Evolutionary conservation across 1,140 invertebrate genomes (phyloP), one percentile per base, ranked within the genome.

Genomic region (Littorina saxatilis): DNA sequence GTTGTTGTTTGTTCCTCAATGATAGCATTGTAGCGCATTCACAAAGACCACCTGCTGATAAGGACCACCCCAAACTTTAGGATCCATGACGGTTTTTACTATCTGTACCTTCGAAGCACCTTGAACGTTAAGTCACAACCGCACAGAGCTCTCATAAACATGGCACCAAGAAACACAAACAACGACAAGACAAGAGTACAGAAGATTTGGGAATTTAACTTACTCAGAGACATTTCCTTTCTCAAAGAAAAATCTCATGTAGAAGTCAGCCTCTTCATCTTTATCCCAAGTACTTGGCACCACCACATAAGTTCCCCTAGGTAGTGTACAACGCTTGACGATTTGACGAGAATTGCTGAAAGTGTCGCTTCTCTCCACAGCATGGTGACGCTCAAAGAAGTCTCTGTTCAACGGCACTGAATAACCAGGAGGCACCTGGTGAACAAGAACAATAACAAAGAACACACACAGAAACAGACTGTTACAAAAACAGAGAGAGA

Each of bases 361-460:
- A 15, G 97, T 96, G 23, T 97, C 97, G 29, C 96, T 97, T 52
- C 97, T 92, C 0, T 96, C 98, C 1, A 97, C 95, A 0, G 96
- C 97, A 13, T 96, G 95, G 90, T 97, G 98, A 91, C 97, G 97
- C 88, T 98, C 97, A 94, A 99, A 99, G 94, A 97, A 99, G 89
- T 96, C 96, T 29, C 96, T 91, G 83, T 96, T 96, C 70, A 99
- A 91, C 0, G 97, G 97, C 88, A 96, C 96, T 27, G 95, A 95
- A 39, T 88, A 84, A 27, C 76, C 79, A 29, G 70, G 29, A 27
- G 70, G 70, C 11, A 73, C 70, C 70, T 73, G 37, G 23, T 52
- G 50, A 52, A 52, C 23, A 23, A 52, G 50, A 52, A 13, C 50
- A 52, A 23, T 52, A n/a, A n/a, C n/a, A n/a, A n/a, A n/a, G n/a